A percentile compares a stretch with the other conserved stretches of the same genome.
phyloP scores from a whole-genome alignment of 2,113 vertebrate species.

The Tachycineta bicolor region DNA sequence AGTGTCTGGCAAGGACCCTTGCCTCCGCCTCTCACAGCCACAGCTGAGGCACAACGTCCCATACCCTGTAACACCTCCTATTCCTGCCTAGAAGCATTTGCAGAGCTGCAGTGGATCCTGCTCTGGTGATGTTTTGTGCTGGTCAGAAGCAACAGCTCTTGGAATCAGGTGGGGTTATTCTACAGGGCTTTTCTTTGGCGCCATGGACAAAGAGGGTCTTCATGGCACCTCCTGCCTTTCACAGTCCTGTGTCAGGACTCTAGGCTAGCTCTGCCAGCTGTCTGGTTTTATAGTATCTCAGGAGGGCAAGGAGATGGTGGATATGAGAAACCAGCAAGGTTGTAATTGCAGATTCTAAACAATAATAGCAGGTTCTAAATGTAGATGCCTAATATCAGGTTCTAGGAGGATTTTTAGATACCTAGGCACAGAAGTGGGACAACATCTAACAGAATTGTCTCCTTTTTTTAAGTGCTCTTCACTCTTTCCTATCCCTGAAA shows the following conservation, averaged over 20 bases:
- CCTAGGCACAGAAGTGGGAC: background rate
- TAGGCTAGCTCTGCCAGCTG: background rate
- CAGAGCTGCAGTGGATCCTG: background rate
- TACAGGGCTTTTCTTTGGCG: background rate
- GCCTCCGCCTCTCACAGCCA: background rate
- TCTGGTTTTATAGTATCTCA: background rate
- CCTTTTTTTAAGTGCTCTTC: background rate
- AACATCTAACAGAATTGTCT: background rate
- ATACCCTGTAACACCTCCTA: background rate
- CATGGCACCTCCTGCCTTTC: background rate
- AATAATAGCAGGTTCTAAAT: background rate
- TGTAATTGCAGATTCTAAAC: background rate
- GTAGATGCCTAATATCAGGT: background rate
- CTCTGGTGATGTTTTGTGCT: background rate
- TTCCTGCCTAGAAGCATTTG: background rate
- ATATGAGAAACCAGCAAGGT: background rate
- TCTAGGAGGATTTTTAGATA: background rate
- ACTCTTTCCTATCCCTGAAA: background rate
- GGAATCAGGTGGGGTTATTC: background rate
- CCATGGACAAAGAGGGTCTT: background rate
- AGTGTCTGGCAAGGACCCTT: background rate
- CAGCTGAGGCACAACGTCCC: background rate
- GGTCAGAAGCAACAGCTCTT: background rate
- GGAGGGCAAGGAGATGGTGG: background rate
- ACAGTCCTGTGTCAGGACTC: background rate